These are phyloP conservation scores for Ptiloglossa arizonensis DNA, from an alignment of 1,140 invertebrate species.

Conservation along the genomic window DNA sequence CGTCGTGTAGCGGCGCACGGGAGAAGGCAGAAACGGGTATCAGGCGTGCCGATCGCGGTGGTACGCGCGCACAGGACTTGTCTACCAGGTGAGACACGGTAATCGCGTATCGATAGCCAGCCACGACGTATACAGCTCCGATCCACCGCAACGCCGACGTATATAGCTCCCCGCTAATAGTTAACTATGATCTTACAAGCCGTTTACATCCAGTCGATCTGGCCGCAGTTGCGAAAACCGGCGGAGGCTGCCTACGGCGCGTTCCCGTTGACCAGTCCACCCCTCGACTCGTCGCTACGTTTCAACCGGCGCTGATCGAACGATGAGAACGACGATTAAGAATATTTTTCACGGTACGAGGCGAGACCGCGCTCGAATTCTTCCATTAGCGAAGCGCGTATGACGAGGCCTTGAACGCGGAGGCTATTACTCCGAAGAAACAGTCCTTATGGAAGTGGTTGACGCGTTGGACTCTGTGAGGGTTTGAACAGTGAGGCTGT, in stretches of 20 bases:
- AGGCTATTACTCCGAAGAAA: too few relatives aligned
- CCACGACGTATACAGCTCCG: constrained; percentile 13
- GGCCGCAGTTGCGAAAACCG: constrained; percentile 31
- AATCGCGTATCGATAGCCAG: constrained; percentile 42
- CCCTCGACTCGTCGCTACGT: too few relatives aligned
- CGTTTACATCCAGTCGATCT: constrained; percentile 29
- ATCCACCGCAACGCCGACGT: constrained; percentile 11
- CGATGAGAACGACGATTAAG: too few relatives aligned
- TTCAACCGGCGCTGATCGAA: too few relatives aligned
- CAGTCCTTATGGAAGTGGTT: too few relatives aligned
- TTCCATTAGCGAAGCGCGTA: too few relatives aligned
- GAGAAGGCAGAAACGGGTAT: constrained; percentile 1
- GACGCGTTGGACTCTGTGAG: too few relatives aligned
- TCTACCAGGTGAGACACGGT: constrained; percentile 26
- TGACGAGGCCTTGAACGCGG: too few relatives aligned
- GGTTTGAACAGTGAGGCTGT: too few relatives aligned
- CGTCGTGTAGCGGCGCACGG: not conserved
- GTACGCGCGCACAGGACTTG: not conserved
- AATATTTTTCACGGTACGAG: too few relatives aligned
- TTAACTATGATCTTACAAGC: constrained; percentile 51
- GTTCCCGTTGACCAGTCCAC: not conserved
- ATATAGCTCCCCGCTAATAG: constrained; percentile 40
- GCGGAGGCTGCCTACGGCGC: not conserved
- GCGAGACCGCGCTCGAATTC: too few relatives aligned
- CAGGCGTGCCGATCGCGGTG: constrained; percentile 17